phyloP scores from a whole-genome alignment of 2,113 vertebrate genomes.

The Fulica atra region DNA sequence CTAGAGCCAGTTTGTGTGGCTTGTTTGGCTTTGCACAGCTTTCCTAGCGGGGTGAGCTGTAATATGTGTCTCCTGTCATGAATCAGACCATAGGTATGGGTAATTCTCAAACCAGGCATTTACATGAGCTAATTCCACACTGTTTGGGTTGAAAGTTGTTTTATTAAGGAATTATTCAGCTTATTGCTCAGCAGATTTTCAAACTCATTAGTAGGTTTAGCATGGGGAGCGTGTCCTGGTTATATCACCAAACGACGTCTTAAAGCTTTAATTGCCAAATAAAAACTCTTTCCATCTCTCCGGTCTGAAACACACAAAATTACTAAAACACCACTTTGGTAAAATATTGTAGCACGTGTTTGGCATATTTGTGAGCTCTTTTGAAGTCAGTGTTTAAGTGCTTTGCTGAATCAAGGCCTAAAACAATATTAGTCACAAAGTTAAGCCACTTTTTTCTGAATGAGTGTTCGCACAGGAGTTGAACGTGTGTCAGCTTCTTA shows the following conservation, averaged over 20 bases:
- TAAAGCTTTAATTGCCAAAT: conserved; percentile 3
- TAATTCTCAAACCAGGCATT: conserved; percentile 19
- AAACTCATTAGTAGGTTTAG: background rate
- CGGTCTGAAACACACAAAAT: background rate
- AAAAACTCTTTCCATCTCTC: background rate
- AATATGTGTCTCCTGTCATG: conserved; percentile 24
- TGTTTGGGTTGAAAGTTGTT: background rate
- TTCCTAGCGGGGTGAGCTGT: background rate
- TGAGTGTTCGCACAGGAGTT: background rate
- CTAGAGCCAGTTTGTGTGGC: conserved; percentile 12
- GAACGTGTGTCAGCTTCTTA: background rate
- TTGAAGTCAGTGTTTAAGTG: conserved; percentile 35
- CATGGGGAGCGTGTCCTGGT: background rate
- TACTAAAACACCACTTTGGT: background rate
- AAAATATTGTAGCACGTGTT: background rate
- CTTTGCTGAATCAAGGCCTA: conserved; percentile 48
- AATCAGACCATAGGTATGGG: conserved; percentile 22
- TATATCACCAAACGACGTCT: background rate
- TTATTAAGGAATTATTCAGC: conserved; percentile 15
- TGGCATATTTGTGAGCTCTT: background rate
- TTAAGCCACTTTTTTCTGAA: conserved; percentile 10
- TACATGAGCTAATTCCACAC: background rate
- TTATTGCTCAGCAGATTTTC: conserved; percentile 51
- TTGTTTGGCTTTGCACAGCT: background rate
- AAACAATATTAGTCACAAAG: background rate